Conservation (phyloP, 2,888 invertebrate genomes). For the Chromoteleia sp. region DNA sequence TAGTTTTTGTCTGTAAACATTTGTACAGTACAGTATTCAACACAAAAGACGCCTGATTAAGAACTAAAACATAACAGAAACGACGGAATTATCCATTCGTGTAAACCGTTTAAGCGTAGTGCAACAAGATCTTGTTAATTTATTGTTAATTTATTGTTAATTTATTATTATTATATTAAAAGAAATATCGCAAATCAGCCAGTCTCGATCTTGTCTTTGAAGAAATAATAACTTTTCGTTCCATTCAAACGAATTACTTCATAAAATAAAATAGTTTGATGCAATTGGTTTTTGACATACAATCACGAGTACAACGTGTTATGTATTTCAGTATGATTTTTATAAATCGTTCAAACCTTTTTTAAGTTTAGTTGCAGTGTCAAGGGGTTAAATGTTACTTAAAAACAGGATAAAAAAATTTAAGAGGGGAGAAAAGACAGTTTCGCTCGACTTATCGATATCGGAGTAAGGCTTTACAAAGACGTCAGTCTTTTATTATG, state of each 20-base stretch:
- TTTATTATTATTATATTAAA: constrained; percentile 19
- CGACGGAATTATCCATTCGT: not conserved
- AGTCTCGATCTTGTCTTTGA: not conserved
- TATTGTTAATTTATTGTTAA: too few relatives aligned
- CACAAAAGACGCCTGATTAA: constrained; percentile 3
- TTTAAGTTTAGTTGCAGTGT: constrained; percentile 27
- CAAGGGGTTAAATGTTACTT: not conserved
- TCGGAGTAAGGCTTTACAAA: constrained; percentile 64
- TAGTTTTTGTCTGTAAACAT: constrained; percentile 14
- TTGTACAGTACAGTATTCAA: constrained; percentile 19
- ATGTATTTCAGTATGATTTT: constrained; percentile 12
- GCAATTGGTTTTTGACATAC: not conserved
- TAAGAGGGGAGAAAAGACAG: not conserved
- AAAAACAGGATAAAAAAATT: not conserved
- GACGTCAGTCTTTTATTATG: constrained; percentile 74
- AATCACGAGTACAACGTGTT: too few relatives aligned
- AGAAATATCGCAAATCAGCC: constrained; percentile 12
- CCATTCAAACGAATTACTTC: not conserved
- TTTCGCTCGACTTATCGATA: constrained; percentile 46
- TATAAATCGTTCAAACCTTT: not conserved
- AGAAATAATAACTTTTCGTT: not conserved
- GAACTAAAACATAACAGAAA: constrained; percentile 24
- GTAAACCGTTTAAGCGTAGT: constrained; percentile 27
- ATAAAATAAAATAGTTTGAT: not conserved
- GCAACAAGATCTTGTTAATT: constrained; percentile 24